Evolutionary conservation across 1,140 invertebrate species (phyloP).

Genomic region (Tetraneura akinire): DNA sequence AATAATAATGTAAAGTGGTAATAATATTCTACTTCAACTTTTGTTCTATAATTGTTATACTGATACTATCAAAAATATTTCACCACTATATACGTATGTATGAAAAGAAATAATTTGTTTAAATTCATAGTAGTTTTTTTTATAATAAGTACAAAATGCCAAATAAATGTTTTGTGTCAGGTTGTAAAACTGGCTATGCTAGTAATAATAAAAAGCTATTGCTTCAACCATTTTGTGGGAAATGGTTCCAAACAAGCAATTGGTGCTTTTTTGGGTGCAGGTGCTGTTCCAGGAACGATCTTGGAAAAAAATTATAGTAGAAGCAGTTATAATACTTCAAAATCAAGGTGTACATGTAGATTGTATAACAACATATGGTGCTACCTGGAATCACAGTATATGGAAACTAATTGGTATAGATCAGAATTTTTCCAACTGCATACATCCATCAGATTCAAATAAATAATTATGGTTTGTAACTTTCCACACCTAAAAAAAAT

Average conservation of each 20-base stretch:
- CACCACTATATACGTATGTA: too few relatives aligned
- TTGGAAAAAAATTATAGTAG: neutral
- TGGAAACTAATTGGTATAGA: too few relatives aligned
- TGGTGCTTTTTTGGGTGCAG: neutral
- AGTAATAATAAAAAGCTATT: neutral
- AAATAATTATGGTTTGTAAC: slow-evolving; percentile 11
- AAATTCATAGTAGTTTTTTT: too few relatives aligned
- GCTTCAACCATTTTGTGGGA: slow-evolving; percentile 2
- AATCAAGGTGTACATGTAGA: neutral
- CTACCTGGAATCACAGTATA: too few relatives aligned
- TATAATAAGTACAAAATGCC: too few relatives aligned
- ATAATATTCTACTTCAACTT: too few relatives aligned
- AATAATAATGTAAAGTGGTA: too few relatives aligned
- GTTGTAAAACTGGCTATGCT: too few relatives aligned
- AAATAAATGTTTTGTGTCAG: too few relatives aligned
- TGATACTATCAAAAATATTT: too few relatives aligned
- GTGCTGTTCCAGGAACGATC: slow-evolving; percentile 4
- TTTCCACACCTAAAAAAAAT: slow-evolving; percentile 23
- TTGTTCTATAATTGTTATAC: too few relatives aligned
- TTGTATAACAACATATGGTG: neutral
- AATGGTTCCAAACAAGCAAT: slow-evolving; percentile 25
- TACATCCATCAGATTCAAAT: slow-evolving; percentile 4
- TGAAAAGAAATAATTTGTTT: too few relatives aligned
- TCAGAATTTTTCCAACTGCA: neutral
- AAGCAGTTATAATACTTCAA: neutral